phyloP scores from a whole-genome alignment of 2,113 vertebrate species.

The Salvelinus sp. region DNA sequence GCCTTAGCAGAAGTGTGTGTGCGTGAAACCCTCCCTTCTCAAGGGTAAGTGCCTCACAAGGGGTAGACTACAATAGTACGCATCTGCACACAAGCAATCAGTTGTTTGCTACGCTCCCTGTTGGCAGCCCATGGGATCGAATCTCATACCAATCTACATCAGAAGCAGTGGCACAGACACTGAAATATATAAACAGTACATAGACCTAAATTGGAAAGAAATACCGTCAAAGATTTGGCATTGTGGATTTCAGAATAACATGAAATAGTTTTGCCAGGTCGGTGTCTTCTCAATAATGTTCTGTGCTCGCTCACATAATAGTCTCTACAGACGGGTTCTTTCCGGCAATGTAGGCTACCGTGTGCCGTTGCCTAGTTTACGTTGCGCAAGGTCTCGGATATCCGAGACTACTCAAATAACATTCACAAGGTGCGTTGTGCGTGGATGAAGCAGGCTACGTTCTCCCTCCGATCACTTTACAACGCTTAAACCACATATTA shows the following conservation, averaged over 20 bases:
- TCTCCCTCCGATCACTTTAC: background rate
- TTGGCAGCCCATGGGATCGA: slow-evolving; percentile 72
- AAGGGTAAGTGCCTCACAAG: background rate
- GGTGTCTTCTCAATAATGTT: background rate
- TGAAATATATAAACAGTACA: background rate
- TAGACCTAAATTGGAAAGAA: background rate
- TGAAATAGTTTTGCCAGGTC: background rate
- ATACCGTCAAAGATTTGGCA: background rate
- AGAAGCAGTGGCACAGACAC: slow-evolving; percentile 32
- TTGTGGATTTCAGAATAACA: background rate
- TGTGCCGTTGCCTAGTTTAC: too few species aligned
- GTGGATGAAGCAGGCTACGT: background rate
- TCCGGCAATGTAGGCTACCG: too few species aligned
- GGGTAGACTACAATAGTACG: slow-evolving; percentile 4
- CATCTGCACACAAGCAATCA: slow-evolving; percentile 44
- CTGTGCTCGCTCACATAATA: background rate
- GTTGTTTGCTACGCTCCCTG: slow-evolving; percentile 76
- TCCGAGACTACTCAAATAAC: background rate
- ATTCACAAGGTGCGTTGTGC: slow-evolving; percentile 1
- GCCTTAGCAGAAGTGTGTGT: too few species aligned
- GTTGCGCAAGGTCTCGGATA: too few species aligned
- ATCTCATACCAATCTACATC: slow-evolving; percentile 29
- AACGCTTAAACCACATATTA: background rate
- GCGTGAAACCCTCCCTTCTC: background rate
- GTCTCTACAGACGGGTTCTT: too few species aligned